These are phyloP conservation scores for Palythoa grandis DNA, from an alignment of 92 coral and sea anemone species.

Conservation along the genomic window DNA sequence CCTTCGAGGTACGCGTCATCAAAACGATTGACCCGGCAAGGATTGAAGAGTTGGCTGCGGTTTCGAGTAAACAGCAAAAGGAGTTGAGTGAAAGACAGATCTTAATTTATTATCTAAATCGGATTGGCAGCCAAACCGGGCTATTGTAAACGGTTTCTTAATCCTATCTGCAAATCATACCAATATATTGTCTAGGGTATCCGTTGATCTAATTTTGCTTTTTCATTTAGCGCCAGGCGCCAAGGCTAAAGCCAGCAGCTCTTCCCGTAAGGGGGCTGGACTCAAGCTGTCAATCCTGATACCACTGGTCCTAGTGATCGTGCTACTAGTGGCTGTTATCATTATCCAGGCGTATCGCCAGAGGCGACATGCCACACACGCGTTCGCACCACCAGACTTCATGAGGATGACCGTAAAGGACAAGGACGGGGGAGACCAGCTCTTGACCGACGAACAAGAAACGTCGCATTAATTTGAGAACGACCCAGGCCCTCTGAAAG, in stretches of 20 bases:
- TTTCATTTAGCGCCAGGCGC: background rate
- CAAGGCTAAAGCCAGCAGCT: no score
- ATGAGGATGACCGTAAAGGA: background rate
- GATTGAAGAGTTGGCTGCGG: no score
- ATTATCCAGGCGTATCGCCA: conserved; percentile 3
- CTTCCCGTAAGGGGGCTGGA: background rate
- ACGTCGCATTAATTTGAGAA: background rate
- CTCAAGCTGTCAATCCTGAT: conserved; percentile 30
- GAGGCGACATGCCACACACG: background rate
- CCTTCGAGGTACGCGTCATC: no score
- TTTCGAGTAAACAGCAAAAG: no score
- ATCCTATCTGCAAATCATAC: no score
- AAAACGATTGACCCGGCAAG: no score
- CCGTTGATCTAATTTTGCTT: background rate
- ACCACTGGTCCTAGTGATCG: conserved; percentile 16
- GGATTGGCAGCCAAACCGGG: no score
- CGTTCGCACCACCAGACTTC: background rate
- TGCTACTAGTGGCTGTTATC: conserved; percentile 18
- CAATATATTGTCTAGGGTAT: no score
- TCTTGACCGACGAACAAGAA: conserved; percentile 19
- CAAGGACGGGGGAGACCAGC: background rate
- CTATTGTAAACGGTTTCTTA: no score
- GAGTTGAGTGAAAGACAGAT: no score
- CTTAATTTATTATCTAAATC: no score
- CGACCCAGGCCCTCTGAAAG: background rate